Base-by-base conservation (phyloP, 2,888 invertebrate genomes). In the Malthinus flaveolus region DNA sequence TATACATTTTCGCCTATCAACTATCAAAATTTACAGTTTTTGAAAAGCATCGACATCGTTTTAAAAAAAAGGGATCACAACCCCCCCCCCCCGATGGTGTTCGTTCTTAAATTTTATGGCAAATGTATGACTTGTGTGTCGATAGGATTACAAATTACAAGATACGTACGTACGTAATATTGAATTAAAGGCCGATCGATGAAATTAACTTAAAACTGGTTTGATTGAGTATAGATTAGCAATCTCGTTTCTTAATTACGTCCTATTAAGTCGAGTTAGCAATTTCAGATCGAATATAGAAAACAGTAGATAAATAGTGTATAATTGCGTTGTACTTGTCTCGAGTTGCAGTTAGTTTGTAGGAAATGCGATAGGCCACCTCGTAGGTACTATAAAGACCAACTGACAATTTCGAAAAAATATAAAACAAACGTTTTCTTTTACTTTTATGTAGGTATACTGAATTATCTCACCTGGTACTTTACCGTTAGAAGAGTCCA, bases 171-270 rank as follows among this genome's bases (percentile, higher is more conserved):
- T 23, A 23, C 23, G 23, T 23, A 23, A 23, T 23, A 23, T 23
- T 23, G 23, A 23, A 23, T 23, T 23, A 23, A 23, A 23, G 5
- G 23, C 23, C 5, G 23, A 23, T 23, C 5, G 23, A 23, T 23
- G 39, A 52, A 42, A 13, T 33, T 33, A 51, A 51, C 33, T 49
- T 51, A 10, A 33, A 51, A 52, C 52, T 46, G 45, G 52, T 52
- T 52, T 34, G 46, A 52, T 52, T 52, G 13, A 52, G 45, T 45
- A 36, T 45, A 52, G 52, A 45, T 52, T 45, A 45, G 45, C 36
- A 45, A 32, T 45, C 46, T 36, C 8, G 42, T 33, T 42, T 51
- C 51, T 46, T 52, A 46, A 52, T 52, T 52, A 35, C 52, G 46
- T 45, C 36, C 34, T 44, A 52, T 52, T 52, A 52, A 52, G 52